Base-by-base conservation (phyloP, 2,888 invertebrate species). In the Netelia inedita region DNA sequence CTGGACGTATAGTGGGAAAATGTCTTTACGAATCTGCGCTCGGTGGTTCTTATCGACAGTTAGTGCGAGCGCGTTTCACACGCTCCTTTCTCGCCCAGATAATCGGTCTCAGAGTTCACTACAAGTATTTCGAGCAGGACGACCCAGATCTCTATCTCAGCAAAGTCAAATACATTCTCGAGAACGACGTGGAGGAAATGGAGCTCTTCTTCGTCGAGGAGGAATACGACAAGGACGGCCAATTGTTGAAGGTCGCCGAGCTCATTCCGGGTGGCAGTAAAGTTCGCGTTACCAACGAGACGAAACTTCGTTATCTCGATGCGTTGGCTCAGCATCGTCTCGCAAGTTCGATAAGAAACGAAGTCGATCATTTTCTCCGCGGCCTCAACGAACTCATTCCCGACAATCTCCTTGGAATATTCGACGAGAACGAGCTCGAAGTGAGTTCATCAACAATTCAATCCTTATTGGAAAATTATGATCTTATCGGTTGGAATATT, bases 381-480 rank as follows among this genome's bases (percentile, higher is more conserved):
- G 99, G 98, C 0, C 96, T 98, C 74, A 97, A 98, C 94, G 97
- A 98, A 93, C 96, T 98, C 59, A 98, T 98, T 91, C 98, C 99
- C 3, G 98, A 98, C 94, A 97, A 98, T 94, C 95, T 98, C 89
- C 95, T 99, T 85, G 98, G 98, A 92, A 98, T 98, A 93, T 98
- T 99, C 94, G 98, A 98, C 94, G 98, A 98, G 94, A 98, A 98
- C 94, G 98, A 99, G 94, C 95, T 99, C 35, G 98, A 99, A 97
- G 98, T 98, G 93, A 74, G 68, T 68, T 8, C 9, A 79, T 9
- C 19, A 41, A 50, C 65, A 75, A 41, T 61, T 19, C 43, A 23
- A 79, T 21, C 1, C 19, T 8, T 28, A n/a, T 23, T 35, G 35
- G 35, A 35, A 5, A 35, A 35, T 35, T 35, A 35, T 35, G 6